phyloP scores from a whole-genome alignment of 1,140 invertebrate genomes.

The Frieseomelitta varia region DNA sequence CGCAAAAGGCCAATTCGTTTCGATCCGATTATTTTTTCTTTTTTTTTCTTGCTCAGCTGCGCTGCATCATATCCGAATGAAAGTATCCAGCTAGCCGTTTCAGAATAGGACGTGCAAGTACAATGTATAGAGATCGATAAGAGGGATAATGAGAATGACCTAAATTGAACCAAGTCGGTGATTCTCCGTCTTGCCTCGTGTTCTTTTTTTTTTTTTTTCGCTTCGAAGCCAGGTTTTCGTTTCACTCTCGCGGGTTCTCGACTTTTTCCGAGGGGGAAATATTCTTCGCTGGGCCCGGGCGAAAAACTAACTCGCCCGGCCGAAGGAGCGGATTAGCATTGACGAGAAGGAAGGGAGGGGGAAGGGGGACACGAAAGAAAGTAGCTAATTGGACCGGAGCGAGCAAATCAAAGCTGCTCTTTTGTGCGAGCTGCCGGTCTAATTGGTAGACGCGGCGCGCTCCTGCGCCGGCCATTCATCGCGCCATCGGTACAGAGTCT shows the following conservation, averaged over 20 bases:
- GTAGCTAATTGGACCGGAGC: constrained; percentile 30
- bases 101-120: not conserved
- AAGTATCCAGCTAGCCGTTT: not conserved
- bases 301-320: not conserved
- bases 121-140: not conserved
- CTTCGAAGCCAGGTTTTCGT: not conserved
- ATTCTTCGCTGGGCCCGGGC: not conserved
- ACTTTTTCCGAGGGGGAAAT: too few species aligned
- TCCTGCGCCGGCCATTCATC: constrained; percentile 13
- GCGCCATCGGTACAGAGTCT: constrained; percentile 1
- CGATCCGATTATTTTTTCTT: not conserved
- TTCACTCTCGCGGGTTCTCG: not conserved
- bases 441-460: constrained; percentile 20
- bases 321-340: constrained; percentile 20
- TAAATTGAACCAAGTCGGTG: not conserved
- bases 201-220: not conserved
- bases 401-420: constrained; percentile 24
- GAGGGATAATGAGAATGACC: constrained; percentile 8
- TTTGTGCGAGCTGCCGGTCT: not conserved
- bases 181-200: not conserved
- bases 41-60: too few species aligned
- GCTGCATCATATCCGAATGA: too few species aligned
- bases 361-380: not conserved
- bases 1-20: not conserved
- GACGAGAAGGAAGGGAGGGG: not conserved